These are phyloP conservation scores for Lamellibrachia luymesi DNA, from an alignment of 1,140 invertebrate species.

Conservation along the genomic window DNA sequence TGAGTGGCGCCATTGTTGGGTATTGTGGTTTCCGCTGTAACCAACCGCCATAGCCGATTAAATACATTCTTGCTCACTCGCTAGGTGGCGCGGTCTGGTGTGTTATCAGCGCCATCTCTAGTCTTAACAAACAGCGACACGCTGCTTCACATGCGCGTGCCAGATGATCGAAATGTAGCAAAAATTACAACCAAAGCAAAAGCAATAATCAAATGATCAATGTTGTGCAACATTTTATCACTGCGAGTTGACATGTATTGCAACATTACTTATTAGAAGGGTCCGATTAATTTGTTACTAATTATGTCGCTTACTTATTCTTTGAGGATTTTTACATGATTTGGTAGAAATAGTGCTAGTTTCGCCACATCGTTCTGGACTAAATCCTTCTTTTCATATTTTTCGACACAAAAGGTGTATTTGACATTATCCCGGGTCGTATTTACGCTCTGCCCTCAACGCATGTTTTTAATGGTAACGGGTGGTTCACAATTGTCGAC, in stretches of 20 bases:
- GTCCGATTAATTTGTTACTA: background rate
- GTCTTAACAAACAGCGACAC: too few relatives aligned
- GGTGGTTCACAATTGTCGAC: too few relatives aligned
- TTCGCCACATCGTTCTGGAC: background rate
- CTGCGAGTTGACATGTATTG: background rate
- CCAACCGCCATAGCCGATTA: background rate
- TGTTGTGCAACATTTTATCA: background rate
- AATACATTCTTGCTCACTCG: background rate
- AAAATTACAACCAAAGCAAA: background rate
- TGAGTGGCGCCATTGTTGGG: too few relatives aligned
- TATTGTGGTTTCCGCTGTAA: too few relatives aligned
- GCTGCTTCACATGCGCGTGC: too few relatives aligned
- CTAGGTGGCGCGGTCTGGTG: background rate
- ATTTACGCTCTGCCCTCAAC: background rate
- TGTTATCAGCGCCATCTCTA: background rate
- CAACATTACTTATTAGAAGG: background rate
- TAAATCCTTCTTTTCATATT: too few relatives aligned
- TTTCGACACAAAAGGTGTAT: background rate
- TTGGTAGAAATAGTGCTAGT: background rate
- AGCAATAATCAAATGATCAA: background rate
- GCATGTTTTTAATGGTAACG: too few relatives aligned
- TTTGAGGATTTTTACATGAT: background rate
- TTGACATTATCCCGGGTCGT: background rate
- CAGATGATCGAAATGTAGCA: background rate
- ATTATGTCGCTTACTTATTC: background rate